Evolutionary conservation across 2,888 invertebrate species (phyloP).

Genomic region (Lymantria dispar): DNA sequence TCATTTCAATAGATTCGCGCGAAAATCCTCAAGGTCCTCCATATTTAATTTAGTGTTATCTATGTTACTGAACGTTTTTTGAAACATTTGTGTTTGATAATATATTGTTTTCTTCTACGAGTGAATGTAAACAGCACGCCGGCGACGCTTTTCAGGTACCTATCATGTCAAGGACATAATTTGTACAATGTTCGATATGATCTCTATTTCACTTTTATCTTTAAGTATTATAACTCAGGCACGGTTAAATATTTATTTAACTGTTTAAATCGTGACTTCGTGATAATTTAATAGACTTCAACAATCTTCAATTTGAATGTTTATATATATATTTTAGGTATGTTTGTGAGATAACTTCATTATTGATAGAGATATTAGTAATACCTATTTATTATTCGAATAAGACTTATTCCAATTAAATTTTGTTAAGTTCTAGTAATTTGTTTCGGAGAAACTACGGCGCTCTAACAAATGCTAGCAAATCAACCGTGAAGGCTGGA

Average conservation of each 20-base stretch:
- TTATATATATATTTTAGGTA: too few species aligned
- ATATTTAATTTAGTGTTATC: conserved; percentile 13
- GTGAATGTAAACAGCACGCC: conserved; percentile 29
- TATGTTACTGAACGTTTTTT: conserved; percentile 17
- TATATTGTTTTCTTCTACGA: conserved; percentile 13
- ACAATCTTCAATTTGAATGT: too few species aligned
- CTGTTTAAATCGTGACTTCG: not conserved
- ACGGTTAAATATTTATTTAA: not conserved
- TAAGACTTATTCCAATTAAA: too few species aligned
- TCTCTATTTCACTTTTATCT: not conserved
- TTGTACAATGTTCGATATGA: conserved; percentile 1
- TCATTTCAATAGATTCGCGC: conserved; percentile 19
- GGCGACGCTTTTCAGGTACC: conserved; percentile 33
- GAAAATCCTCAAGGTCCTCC: conserved; percentile 16
- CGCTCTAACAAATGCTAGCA: too few species aligned
- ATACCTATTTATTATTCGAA: too few species aligned
- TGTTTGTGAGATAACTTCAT: too few species aligned
- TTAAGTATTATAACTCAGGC: not conserved
- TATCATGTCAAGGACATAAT: conserved; percentile 34
- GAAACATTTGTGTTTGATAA: conserved; percentile 9
- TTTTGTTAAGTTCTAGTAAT: too few species aligned
- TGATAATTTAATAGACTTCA: too few species aligned
- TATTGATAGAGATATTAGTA: too few species aligned
- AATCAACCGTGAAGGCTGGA: too few species aligned
- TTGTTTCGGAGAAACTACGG: too few species aligned